phyloP scores from a whole-genome alignment of 2,888 invertebrate species.

The Girardia tigrina region DNA sequence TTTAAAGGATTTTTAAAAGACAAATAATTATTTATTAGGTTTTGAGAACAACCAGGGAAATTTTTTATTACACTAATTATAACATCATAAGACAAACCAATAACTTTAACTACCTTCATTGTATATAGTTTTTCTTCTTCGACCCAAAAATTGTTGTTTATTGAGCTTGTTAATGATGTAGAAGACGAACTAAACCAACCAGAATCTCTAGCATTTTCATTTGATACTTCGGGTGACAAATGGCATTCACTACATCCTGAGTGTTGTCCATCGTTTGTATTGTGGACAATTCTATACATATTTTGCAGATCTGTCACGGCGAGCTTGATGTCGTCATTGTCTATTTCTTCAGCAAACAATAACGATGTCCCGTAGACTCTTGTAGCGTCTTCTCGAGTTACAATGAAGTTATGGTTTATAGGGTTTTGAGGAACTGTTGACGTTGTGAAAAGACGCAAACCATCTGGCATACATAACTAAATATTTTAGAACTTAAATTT shows the following conservation, averaged over 20 bases:
- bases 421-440: conserved; percentile 59
- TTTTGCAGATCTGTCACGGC: conserved; percentile 88
- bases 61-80: no score
- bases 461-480: conserved; percentile 82
- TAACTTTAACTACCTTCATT: no score
- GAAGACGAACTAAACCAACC: not conserved
- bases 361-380: conserved; percentile 82
- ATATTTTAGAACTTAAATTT: no score
- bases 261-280: not conserved
- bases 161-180: not conserved
- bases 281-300: conserved; percentile 47
- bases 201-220: not conserved
- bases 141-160: not conserved
- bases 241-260: not conserved
- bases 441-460: conserved; percentile 80
- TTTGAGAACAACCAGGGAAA: no score
- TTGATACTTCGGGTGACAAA: not conserved
- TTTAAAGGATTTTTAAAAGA: no score
- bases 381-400: conserved; percentile 87
- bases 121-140: conserved; percentile 12
- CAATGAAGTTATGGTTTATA: conserved; percentile 84
- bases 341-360: conserved; percentile 87
- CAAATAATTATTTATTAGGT: no score
- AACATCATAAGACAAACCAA: no score
- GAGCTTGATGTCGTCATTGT: conserved; percentile 74